Conservation (phyloP, 1,140 invertebrate genomes). For the Temnothorax nylanderi region DNA sequence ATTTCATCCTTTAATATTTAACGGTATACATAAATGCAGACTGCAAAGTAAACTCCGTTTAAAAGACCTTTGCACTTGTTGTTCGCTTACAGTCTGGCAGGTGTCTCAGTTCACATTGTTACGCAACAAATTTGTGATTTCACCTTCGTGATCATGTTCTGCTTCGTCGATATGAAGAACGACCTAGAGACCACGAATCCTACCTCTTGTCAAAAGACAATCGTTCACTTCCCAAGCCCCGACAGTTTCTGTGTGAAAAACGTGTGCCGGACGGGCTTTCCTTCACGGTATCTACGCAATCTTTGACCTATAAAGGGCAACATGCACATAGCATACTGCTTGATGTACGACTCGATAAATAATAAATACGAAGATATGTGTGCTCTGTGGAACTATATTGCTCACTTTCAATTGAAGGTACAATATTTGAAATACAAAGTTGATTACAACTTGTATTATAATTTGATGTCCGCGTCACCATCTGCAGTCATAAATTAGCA, state of each 20-base stretch:
- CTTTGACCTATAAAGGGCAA: conserved; percentile 78
- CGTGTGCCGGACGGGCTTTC: neutral
- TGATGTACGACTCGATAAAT: neutral
- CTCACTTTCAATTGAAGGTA: neutral
- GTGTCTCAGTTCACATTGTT: conserved; percentile 10
- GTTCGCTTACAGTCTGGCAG: neutral
- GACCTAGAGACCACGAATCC: conserved; percentile 79
- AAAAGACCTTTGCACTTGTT: neutral
- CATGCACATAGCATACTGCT: neutral
- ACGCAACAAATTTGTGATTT: conserved; percentile 62
- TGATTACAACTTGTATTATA: neutral
- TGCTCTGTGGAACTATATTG: neutral
- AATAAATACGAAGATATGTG: neutral
- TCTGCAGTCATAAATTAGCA: neutral
- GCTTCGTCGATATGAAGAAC: conserved; percentile 66
- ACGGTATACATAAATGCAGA: neutral
- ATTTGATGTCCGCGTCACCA: neutral
- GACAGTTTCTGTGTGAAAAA: conserved; percentile 26
- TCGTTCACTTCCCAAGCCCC: conserved; percentile 47
- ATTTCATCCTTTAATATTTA: no score
- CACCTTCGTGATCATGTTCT: conserved; percentile 60
- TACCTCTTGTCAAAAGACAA: conserved; percentile 52
- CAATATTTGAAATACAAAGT: neutral
- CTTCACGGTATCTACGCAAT: conserved; percentile 57
- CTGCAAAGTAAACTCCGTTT: neutral